Conservation (phyloP, 2,113 vertebrate species). For the Barnardius zonarius region DNA sequence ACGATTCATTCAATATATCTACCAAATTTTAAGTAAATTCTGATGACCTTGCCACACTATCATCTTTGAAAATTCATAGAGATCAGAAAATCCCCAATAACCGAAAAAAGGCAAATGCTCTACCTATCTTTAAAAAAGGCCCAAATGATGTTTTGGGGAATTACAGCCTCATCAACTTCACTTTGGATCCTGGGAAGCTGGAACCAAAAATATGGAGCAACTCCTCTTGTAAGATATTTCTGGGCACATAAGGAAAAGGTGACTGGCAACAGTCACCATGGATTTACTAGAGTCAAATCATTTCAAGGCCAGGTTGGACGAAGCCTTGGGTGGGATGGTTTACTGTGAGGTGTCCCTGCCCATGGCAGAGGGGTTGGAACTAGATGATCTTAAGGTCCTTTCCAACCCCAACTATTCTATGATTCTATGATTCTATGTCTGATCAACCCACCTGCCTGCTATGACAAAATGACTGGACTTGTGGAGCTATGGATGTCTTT, state of each 20-base stretch:
- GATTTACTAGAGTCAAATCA: not conserved
- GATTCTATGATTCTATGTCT: not conserved
- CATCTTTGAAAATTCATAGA: not conserved
- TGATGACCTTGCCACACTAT: not conserved
- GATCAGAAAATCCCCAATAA: not conserved
- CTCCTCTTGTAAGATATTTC: not conserved
- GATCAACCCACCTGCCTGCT: not conserved
- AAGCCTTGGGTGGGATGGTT: too few relatives aligned
- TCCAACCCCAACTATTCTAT: too few relatives aligned
- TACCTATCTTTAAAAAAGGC: not conserved
- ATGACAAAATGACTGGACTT: not conserved
- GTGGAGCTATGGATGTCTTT: not conserved
- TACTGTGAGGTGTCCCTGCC: too few relatives aligned
- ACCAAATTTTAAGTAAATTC: not conserved
- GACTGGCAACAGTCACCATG: not conserved
- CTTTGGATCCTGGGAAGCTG: not conserved
- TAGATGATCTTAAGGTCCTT: too few relatives aligned
- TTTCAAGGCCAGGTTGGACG: too few relatives aligned
- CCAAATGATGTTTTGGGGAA: not conserved
- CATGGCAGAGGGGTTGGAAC: too few relatives aligned
- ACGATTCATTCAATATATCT: not conserved
- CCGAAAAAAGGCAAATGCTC: not conserved
- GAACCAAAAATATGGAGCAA: not conserved
- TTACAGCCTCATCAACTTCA: not conserved
- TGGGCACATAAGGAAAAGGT: not conserved